Percentiles rank a stretch among this genome's conserved stretches.
These are phyloP conservation scores for Rhynchonycteris naso DNA, from an alignment of 2,797 vertebrate genomes.

Conservation along the genomic window DNA sequence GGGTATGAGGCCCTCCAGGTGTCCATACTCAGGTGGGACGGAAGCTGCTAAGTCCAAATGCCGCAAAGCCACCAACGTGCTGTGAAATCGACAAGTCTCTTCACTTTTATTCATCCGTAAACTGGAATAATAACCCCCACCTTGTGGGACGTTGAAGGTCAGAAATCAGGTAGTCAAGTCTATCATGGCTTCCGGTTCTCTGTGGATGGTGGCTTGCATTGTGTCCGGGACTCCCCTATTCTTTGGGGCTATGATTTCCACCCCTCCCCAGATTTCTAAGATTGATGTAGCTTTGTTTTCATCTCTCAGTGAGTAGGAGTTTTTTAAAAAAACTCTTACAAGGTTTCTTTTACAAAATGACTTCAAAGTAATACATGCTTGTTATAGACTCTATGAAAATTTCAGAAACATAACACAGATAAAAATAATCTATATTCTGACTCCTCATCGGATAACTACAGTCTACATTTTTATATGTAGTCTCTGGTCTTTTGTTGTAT, in stretches of 20 bases:
- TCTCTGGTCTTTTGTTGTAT: not conserved
- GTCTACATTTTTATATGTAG: not conserved
- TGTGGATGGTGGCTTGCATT: rapidly evolving
- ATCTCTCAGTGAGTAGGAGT: not conserved
- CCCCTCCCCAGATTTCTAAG: not conserved
- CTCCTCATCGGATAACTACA: not conserved
- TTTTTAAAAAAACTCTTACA: not conserved
- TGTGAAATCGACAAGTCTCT: not conserved
- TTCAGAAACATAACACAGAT: not conserved
- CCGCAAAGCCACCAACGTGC: not conserved
- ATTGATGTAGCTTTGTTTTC: not conserved
- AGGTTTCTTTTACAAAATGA: not conserved
- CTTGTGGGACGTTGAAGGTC: not conserved
- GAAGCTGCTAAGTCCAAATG: not conserved
- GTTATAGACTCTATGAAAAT: not conserved
- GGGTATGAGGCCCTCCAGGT: no score
- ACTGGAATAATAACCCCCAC: not conserved
- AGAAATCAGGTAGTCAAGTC: not conserved
- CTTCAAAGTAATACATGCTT: not conserved
- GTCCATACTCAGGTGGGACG: not conserved
- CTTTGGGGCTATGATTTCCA: not conserved
- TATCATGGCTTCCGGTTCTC: not conserved
- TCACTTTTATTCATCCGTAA: not conserved
- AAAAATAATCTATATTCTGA: constrained; percentile 11
- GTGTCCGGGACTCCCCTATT: not conserved